Conservation (phyloP, 2,797 vertebrate species). For the Micromesistius poutassou region DNA sequence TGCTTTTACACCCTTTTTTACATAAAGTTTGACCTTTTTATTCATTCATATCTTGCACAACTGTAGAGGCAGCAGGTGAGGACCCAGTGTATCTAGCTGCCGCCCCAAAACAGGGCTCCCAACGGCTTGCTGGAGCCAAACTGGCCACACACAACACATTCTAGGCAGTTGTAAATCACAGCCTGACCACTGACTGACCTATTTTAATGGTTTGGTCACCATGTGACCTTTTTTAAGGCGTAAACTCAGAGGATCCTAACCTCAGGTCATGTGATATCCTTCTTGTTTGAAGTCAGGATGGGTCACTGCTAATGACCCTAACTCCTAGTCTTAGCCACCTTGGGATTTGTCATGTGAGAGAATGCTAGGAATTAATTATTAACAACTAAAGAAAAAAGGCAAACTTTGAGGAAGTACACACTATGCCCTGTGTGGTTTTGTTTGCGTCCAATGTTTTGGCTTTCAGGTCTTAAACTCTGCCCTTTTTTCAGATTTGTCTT, state of each 20-base stretch:
- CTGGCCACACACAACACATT: neutral
- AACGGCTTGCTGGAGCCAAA: neutral
- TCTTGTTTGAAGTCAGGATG: neutral
- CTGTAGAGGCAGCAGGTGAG: neutral
- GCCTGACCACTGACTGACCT: conserved; percentile 42
- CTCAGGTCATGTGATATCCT: neutral
- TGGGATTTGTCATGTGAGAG: neutral
- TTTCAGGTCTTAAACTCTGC: neutral
- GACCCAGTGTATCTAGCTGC: neutral
- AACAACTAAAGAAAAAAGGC: neutral
- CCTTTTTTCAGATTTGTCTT: neutral
- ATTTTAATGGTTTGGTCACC: conserved; percentile 12
- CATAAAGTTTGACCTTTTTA: neutral
- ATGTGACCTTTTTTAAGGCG: neutral
- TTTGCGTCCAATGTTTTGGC: neutral
- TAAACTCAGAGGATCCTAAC: neutral
- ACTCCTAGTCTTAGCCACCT: neutral
- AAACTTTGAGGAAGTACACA: neutral
- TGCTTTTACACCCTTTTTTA: neutral
- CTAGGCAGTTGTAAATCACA: conserved; percentile 30
- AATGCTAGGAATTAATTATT: neutral
- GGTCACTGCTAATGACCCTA: neutral
- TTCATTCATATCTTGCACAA: neutral
- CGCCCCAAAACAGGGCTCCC: neutral
- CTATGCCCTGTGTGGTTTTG: neutral